These are phyloP conservation scores for Pluvialis apricaria DNA, from an alignment of 2,113 vertebrate species.

Conservation along the genomic window DNA sequence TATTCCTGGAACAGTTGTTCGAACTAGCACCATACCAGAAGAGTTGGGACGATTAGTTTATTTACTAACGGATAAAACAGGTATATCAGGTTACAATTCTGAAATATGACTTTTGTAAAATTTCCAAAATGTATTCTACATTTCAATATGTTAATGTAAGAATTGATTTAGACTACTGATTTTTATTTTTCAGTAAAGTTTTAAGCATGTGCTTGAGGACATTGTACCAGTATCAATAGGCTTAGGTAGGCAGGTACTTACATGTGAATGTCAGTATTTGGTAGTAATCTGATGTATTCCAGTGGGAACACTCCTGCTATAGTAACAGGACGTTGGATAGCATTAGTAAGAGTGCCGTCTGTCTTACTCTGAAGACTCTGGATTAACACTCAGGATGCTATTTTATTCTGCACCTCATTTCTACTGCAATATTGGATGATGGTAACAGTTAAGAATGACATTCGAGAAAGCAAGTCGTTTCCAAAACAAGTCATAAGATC, in stretches of 20 bases:
- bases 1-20: slow-evolving; percentile 94
- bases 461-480: not conserved
- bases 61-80: slow-evolving; percentile 96
- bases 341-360: not conserved
- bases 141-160: not conserved
- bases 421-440: not conserved
- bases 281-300: not conserved
- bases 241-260: not conserved
- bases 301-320: not conserved
- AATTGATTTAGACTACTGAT: not conserved
- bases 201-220: not conserved
- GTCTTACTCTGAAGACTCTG: not conserved
- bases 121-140: not conserved
- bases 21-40: slow-evolving; percentile 98
- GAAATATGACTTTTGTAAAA: not conserved
- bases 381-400: not conserved
- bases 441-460: not conserved
- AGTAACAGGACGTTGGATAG: not conserved
- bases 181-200: not conserved
- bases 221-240: not conserved
- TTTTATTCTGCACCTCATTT: not conserved
- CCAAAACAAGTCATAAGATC: not conserved
- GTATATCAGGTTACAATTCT: slow-evolving; percentile 67
- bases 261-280: not conserved
- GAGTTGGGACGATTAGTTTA: slow-evolving; percentile 94